Evolutionary conservation across 1,140 invertebrate genomes (phyloP), one percentile per base, ranked within the genome.

Genomic region (Bacillus rossius): DNA sequence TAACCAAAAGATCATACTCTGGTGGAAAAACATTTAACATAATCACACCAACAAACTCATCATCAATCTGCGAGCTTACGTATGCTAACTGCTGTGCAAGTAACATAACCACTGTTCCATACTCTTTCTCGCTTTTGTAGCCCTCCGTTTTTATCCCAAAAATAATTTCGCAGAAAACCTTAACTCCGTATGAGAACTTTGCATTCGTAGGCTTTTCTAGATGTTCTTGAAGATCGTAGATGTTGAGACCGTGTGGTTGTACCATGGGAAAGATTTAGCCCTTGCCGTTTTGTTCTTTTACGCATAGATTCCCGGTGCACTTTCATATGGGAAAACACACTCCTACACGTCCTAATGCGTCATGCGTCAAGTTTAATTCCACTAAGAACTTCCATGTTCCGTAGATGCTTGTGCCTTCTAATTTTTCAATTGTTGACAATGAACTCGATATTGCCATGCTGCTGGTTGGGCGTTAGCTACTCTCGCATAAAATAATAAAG

Each of bases 1-100:
- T 69, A 20, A 70, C 66, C 65, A 71, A 67, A 3, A 69, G 66
- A 16, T 62, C 55, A 63, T 19, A 22, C 8, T 34, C 29, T 7
- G 29, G 5, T 7, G 29, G 29, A 7, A 7, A 34, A 34, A 8
- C 48, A 51, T 23, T 51, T n/a, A 51, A 23, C 48, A 51, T 51
- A 23, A 22, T 17, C 8, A 51, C 48, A 4, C 5, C 48, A 7
- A 51, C 23, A 17, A 51, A 51, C 26, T 51, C n/a, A 23, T 51
- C 48, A 51, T 51, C 48, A 23, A 51, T n/a, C n/a, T n/a, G n/a
- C n/a, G n/a, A n/a, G n/a, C n/a, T n/a, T n/a, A n/a, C n/a, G n/a
- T n/a, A n/a, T n/a, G n/a, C n/a, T n/a, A n/a, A n/a, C n/a, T n/a
- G n/a, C n/a, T n/a, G 48, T 51, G 48, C 20, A 16, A 51, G 19